Base-by-base conservation (phyloP, 2,113 vertebrate species). In the Platanista minor region DNA sequence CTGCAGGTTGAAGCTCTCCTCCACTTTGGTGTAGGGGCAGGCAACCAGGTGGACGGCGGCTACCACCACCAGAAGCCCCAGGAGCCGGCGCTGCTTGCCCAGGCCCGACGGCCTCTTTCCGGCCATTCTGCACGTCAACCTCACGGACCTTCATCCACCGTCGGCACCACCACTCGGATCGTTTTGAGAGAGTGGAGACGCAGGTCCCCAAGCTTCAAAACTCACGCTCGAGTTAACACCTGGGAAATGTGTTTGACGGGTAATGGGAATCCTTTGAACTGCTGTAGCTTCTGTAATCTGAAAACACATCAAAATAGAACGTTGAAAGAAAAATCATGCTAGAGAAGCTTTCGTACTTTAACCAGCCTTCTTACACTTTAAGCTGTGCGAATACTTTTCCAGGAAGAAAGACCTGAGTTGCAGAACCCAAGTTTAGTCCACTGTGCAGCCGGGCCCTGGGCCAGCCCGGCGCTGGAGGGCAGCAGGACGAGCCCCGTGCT, bases 1-100 rank as follows among this genome's bases (percentile, higher is more conserved):
- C 98, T 99, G 99, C 54, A 99, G 97, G 78, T 99, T 99, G 96
- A 99, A 99, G 96, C 99, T 99, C 96, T 99, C 99, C 87, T 99
- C 99, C 41, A 99, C 99, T 98, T 99, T 99, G 6, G 99, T 99
- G 72, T 99, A 99, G 15, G 99, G 99, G 75, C 99, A 99, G 59
- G 98, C 86, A 0, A 98, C 87, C 78, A 99, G 96, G 98, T 99
- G 99, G 87, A 99, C 13, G 5, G 99, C 94, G 7, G 98, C 98
- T 0, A 99, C 98, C 0, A 75, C 83, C 83, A 99, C 82, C 1
- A 99, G 87, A 12, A 99, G 96, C 74, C 99, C 78, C 41, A 99
- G 96, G 75, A 98, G 97, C 71, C 98, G 96, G 0, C 88, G 92
- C 4, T 94, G 93, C 18, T 97, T 62, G 94, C 98, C 0, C 64